Percentiles rank a stretch among this genome's conserved stretches.
Conservation (phyloP, 2,888 invertebrate genomes). For the Branchipolynoe longqiensis region DNA sequence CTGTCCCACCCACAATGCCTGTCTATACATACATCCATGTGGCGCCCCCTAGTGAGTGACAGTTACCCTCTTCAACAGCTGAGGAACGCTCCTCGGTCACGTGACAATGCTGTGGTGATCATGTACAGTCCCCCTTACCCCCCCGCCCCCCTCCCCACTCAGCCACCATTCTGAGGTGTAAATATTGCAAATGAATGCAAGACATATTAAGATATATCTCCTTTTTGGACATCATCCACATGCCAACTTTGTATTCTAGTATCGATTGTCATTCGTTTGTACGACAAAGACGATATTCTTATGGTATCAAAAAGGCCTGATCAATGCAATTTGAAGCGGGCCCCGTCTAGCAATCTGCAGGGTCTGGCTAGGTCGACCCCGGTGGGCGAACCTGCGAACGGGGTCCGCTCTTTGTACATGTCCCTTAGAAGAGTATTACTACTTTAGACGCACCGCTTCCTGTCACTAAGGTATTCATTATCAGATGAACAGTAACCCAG, state of each 20-base stretch:
- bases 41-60: background rate
- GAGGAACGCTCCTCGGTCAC: background rate
- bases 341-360: too few relatives aligned
- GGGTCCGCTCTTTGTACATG: conserved; percentile 19
- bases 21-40: too few relatives aligned
- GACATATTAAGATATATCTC: conserved; percentile 31
- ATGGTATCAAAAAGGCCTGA: conserved; percentile 49
- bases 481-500: background rate
- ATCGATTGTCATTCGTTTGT: conserved; percentile 33
- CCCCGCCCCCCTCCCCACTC: background rate
- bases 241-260: conserved; percentile 46
- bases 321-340: conserved; percentile 24
- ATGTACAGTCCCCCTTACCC: too few relatives aligned
- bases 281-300: conserved; percentile 35
- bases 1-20: too few relatives aligned
- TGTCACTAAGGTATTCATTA: background rate
- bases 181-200: conserved; percentile 19
- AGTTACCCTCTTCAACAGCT: background rate
- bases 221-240: conserved; percentile 39
- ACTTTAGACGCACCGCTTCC: conserved; percentile 23
- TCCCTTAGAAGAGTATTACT: conserved; percentile 33
- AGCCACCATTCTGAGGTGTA: background rate
- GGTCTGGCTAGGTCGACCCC: background rate
- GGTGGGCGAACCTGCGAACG: background rate
- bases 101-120: background rate